A percentile compares a stretch with the other conserved stretches of the same genome.
Conservation (phyloP, 2,113 vertebrate species). For the Pachypanchax playfairii region DNA sequence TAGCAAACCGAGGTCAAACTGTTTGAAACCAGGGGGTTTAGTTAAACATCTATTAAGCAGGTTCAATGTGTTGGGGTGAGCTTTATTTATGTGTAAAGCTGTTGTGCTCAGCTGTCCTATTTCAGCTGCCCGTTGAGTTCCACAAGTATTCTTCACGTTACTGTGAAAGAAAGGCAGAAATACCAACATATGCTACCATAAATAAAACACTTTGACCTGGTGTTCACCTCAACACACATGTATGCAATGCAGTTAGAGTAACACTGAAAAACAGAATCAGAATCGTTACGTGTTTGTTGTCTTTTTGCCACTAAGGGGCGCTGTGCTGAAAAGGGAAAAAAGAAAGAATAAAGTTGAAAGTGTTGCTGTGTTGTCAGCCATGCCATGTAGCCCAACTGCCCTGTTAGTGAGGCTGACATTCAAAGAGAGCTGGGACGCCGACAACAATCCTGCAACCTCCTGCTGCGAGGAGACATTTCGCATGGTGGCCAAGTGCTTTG, state of each 20-base stretch:
- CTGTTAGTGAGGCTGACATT: slow-evolving; percentile 79
- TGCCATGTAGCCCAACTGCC: slow-evolving; percentile 67
- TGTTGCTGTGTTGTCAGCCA: slow-evolving; percentile 68
- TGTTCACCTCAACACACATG: slow-evolving; percentile 43
- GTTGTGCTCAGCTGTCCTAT: slow-evolving; percentile 70
- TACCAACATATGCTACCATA: slow-evolving; percentile 25
- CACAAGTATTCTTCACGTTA: slow-evolving; percentile 53
- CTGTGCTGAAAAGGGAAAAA: slow-evolving; percentile 26
- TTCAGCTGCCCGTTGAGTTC: slow-evolving; percentile 46
- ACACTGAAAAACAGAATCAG: neutral
- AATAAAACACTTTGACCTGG: slow-evolving; percentile 50
- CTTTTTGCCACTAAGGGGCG: slow-evolving; percentile 64
- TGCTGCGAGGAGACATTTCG: slow-evolving; percentile 77
- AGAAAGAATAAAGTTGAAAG: slow-evolving; percentile 73
- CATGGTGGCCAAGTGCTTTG: slow-evolving; percentile 75
- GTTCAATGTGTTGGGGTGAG: slow-evolving; percentile 69
- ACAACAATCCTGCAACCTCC: slow-evolving; percentile 76
- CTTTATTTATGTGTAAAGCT: slow-evolving; percentile 81
- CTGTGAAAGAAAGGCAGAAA: slow-evolving; percentile 20
- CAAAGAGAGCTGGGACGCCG: slow-evolving; percentile 73
- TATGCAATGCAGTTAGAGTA: neutral
- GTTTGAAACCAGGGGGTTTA: slow-evolving; percentile 84
- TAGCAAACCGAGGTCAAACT: slow-evolving; percentile 81
- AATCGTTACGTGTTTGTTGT: slow-evolving; percentile 16
- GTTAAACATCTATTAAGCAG: slow-evolving; percentile 86